Conservation (phyloP, 1,140 invertebrate species). For the Cydia fagiglandana region DNA sequence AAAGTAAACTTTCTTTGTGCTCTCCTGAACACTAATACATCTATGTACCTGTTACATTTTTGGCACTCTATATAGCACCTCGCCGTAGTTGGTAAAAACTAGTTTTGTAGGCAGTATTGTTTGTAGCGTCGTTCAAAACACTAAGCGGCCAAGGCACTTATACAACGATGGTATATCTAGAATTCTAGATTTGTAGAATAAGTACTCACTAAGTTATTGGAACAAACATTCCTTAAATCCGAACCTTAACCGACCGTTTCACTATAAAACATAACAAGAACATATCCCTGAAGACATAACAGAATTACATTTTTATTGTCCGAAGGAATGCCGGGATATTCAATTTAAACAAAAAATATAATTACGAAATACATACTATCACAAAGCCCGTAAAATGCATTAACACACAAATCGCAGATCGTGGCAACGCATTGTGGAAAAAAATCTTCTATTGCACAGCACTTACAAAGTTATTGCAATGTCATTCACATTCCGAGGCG, state of each 20-base stretch:
- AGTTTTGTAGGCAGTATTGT: slow-evolving; percentile 10
- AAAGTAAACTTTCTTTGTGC: slow-evolving; percentile 35
- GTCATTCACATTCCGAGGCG: not conserved
- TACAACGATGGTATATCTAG: slow-evolving; percentile 24
- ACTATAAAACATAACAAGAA: slow-evolving; percentile 37
- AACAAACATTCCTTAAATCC: slow-evolving; percentile 20
- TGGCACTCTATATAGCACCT: slow-evolving; percentile 39
- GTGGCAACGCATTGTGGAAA: slow-evolving; percentile 1
- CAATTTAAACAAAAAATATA: slow-evolving; percentile 22
- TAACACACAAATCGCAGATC: slow-evolving; percentile 11
- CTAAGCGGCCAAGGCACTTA: slow-evolving; percentile 26
- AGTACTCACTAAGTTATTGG: slow-evolving; percentile 26
- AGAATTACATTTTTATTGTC: slow-evolving; percentile 50
- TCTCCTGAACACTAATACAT: slow-evolving; percentile 36
- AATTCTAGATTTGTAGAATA: too few species aligned
- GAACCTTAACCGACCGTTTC: slow-evolving; percentile 17
- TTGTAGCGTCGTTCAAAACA: not conserved
- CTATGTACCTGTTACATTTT: slow-evolving; percentile 37
- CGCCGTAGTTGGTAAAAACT: slow-evolving; percentile 9
- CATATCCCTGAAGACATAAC: slow-evolving; percentile 54
- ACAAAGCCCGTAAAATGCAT: slow-evolving; percentile 31
- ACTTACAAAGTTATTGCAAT: not conserved
- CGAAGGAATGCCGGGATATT: slow-evolving; percentile 47
- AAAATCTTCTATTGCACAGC: slow-evolving; percentile 5
- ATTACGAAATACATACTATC: slow-evolving; percentile 38